Conservation (phyloP, 2,113 vertebrate species). For the Actenoides lindsayi region DNA sequence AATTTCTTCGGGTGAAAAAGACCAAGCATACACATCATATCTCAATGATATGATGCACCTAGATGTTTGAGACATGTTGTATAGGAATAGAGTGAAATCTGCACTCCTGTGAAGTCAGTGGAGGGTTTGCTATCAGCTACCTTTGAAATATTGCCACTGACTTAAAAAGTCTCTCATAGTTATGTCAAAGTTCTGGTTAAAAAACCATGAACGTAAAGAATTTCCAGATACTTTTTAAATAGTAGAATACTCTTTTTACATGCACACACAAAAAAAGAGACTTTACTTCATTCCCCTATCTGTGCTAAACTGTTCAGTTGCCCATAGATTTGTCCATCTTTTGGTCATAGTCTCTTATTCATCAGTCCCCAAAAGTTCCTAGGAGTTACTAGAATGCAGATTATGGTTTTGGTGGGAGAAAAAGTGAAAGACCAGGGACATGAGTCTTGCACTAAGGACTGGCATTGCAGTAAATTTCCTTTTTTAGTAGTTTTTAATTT, state of each 20-base stretch:
- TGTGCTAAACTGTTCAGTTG: neutral
- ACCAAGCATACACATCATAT: neutral
- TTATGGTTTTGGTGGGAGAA: neutral
- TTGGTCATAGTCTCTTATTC: neutral
- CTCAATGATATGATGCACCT: neutral
- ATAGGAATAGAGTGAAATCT: neutral
- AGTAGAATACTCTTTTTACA: neutral
- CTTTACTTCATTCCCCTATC: neutral
- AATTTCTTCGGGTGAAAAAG: neutral
- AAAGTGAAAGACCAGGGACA: neutral
- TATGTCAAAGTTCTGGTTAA: conserved; percentile 24
- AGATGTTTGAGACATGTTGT: neutral
- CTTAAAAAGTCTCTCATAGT: conserved; percentile 15
- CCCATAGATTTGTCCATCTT: neutral
- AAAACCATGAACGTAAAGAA: conserved; percentile 12
- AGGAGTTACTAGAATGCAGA: neutral
- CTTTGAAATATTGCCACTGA: neutral
- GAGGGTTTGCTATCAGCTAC: neutral
- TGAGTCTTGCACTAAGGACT: neutral
- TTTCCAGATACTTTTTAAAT: neutral
- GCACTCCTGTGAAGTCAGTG: neutral
- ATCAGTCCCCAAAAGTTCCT: neutral
- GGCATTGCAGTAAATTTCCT: neutral
- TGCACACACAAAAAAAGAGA: neutral
- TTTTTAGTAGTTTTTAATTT: neutral